Evolutionary conservation across 2,113 vertebrate genomes (phyloP).

Genomic region (Protobothrops mucrosquamatus): DNA sequence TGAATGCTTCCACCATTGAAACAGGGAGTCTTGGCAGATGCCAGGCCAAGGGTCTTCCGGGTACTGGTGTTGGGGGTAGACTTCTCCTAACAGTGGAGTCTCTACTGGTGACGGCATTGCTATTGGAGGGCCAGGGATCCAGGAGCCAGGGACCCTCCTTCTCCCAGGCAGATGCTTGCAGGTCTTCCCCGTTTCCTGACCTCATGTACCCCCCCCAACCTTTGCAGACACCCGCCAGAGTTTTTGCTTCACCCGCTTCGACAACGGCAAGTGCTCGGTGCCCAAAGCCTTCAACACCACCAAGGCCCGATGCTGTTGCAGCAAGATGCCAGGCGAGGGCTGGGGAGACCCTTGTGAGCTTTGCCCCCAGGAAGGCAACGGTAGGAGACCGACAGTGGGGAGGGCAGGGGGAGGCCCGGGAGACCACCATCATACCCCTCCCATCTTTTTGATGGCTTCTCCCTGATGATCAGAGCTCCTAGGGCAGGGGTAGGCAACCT

Average conservation of each 20-base stretch:
- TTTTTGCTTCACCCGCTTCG: slow-evolving; percentile 94
- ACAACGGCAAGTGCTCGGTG: slow-evolving; percentile 83
- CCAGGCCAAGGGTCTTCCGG: too few species aligned
- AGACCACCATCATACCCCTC: background rate
- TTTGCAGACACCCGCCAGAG: slow-evolving; percentile 86
- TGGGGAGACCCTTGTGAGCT: slow-evolving; percentile 96
- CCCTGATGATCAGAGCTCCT: background rate
- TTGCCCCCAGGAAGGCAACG: slow-evolving; percentile 82
- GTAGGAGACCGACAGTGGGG: slow-evolving; percentile 60
- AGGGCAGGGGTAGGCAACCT: too few species aligned
- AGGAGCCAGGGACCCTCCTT: background rate
- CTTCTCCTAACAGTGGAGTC: background rate
- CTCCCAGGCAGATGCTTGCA: background rate
- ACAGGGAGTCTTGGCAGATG: background rate
- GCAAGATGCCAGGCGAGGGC: slow-evolving; percentile 88
- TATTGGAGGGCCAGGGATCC: background rate
- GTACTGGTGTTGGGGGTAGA: background rate
- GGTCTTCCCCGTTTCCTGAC: background rate
- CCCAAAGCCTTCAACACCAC: slow-evolving; percentile 92
- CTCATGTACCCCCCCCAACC: background rate
- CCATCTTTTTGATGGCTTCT: background rate
- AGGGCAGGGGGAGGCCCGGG: background rate
- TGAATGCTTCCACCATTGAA: too few species aligned
- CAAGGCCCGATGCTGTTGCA: slow-evolving; percentile 92
- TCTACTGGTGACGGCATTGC: background rate